Conservation (phyloP, 2,113 vertebrate species). For the Atherinomorus stipes region DNA sequence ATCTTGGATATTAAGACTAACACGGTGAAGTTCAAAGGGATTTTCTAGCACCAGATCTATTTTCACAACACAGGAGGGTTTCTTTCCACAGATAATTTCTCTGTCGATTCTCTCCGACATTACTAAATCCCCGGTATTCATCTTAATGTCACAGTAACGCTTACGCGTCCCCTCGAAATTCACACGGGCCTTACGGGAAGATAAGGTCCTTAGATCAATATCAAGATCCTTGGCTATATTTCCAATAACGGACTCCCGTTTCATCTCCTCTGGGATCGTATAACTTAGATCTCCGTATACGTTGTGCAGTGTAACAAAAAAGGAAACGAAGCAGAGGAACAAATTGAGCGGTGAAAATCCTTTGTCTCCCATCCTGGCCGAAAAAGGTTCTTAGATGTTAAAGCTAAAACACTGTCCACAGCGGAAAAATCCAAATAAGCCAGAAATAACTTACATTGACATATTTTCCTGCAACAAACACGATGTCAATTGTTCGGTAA, state of each 20-base stretch:
- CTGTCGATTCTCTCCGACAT: conserved; percentile 64
- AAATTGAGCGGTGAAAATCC: conserved; percentile 12
- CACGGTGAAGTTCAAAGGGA: conserved; percentile 69
- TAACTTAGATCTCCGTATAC: conserved; percentile 78
- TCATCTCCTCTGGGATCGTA: conserved; percentile 77
- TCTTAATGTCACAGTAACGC: conserved; percentile 51
- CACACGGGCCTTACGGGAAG: conserved; percentile 64
- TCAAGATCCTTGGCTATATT: conserved; percentile 82
- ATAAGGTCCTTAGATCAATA: conserved; percentile 66
- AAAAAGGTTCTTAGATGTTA: not conserved
- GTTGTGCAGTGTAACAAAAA: conserved; percentile 24
- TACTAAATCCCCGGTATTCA: conserved; percentile 57
- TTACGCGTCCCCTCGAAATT: conserved; percentile 4
- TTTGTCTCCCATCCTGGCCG: conserved; percentile 13
- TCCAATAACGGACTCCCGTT: conserved; percentile 76
- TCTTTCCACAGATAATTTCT: conserved; percentile 64
- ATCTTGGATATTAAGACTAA: conserved; percentile 70
- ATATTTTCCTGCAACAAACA: no score
- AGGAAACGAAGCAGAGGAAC: conserved; percentile 15
- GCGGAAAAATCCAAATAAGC: no score
- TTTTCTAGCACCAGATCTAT: conserved; percentile 71
- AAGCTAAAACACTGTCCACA: not conserved
- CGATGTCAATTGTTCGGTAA: no score
- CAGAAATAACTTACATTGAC: no score
- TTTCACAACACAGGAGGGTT: conserved; percentile 57